phyloP scores from a whole-genome alignment of 2,113 vertebrate species.

The Pachypanchax playfairii region DNA sequence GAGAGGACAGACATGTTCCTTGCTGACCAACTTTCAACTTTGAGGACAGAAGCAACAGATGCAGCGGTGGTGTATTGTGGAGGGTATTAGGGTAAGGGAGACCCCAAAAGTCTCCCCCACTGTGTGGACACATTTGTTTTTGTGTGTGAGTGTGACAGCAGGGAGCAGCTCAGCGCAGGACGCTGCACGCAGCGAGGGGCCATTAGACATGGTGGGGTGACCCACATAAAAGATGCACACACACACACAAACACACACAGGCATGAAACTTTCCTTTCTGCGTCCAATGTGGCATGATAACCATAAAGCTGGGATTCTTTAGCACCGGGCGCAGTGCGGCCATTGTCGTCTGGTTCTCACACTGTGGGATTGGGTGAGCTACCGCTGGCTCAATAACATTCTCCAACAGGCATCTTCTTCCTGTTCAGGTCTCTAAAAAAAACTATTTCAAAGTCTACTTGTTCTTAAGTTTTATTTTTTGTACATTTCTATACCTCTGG shows the following conservation, averaged over 20 bases:
- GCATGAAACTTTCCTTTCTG: conserved; percentile 68
- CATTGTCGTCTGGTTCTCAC: conserved; percentile 72
- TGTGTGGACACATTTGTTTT: conserved; percentile 64
- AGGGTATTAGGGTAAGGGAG: conserved; percentile 77
- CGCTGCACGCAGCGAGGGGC: conserved; percentile 81
- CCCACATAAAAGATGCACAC: conserved; percentile 80
- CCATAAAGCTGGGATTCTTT: conserved; percentile 73
- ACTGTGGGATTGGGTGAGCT: conserved; percentile 46
- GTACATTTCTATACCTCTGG: conserved; percentile 10
- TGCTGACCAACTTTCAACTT: conserved; percentile 78
- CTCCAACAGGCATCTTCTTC: conserved; percentile 46
- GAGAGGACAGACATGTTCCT: conserved; percentile 45
- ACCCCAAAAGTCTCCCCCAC: conserved; percentile 78
- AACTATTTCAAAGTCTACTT: conserved; percentile 13
- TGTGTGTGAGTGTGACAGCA: conserved; percentile 72
- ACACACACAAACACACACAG: conserved; percentile 35
- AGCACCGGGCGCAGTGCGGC: conserved; percentile 60
- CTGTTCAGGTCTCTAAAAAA: conserved; percentile 15
- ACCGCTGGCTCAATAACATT: conserved; percentile 43
- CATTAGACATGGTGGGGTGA: conserved; percentile 86
- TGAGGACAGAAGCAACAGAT: conserved; percentile 77
- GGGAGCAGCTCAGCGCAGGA: conserved; percentile 79
- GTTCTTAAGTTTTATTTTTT: no score
- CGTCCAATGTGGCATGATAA: conserved; percentile 75
- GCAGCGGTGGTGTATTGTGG: conserved; percentile 72